Base-by-base conservation (phyloP, 92 coral and sea anemone genomes). In the Ricordea florida region DNA sequence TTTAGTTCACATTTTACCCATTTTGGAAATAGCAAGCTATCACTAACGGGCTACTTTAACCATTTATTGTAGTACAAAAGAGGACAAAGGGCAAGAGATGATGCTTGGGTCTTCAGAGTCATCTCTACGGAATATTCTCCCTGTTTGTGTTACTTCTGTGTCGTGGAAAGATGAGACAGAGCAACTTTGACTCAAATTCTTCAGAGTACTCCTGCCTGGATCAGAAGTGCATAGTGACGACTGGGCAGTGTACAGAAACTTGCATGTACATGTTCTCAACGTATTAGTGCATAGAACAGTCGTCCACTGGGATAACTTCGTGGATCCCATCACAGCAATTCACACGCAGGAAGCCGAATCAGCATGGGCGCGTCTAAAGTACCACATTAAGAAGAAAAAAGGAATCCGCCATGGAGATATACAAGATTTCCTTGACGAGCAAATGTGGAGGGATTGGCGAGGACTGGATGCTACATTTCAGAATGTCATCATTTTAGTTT, bases 391-490 rank as follows among this genome's bases (percentile, higher is more conserved):
- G 48, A 63, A 31, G n/a, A 53, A 63, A 22, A 63, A 41, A 45
- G 71, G 55, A 3, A 44, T 65, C 72, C 57, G 57, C 10, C 37
- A 11, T 35, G 53, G 9, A 24, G 72, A 65, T 57, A 4, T 65
- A 41, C 72, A 65, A 33, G 72, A 65, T 43, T 65, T 65, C 53
- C 72, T 65, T 6, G 53, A 65, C 26, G 72, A 64, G 28, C 72
- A 64, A 42, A 64, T 64, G 72, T 64, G 72, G 72, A 64, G 72
- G 37, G 72, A 41, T 24, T 65, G 72, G 72, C 30, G 25, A 6
- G 72, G 57, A 22, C 10, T 44, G 55, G 52, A 44, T 10, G 56
- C 53, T n/a, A 17, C 26, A 6, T 65, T 65, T 25, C 22, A 17
- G 10, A 44, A 65, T 32, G 56, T 45, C 24, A 9, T 44, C 5